These are phyloP conservation scores for Elachura formosa DNA, from an alignment of 2,113 vertebrate genomes.

Conservation along the genomic window DNA sequence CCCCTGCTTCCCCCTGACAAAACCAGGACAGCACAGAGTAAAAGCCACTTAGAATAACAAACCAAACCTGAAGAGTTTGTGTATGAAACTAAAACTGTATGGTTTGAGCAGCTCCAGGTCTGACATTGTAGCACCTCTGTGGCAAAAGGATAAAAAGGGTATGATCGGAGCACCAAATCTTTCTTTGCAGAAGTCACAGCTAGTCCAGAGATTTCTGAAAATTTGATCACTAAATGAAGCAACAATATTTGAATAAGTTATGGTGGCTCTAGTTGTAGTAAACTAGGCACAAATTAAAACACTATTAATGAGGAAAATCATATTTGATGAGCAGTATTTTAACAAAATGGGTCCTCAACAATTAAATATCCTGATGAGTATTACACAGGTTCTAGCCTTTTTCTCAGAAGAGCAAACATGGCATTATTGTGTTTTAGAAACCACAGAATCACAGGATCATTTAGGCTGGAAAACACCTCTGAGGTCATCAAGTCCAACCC, in stretches of 20 bases:
- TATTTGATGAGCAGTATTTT: neutral
- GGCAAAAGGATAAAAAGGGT: neutral
- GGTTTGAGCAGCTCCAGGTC: neutral
- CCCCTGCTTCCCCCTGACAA: neutral
- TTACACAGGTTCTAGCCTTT: neutral
- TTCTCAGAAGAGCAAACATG: neutral
- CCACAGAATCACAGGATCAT: neutral
- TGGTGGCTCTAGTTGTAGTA: neutral
- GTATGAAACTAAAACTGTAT: neutral
- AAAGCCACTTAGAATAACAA: neutral
- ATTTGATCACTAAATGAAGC: neutral
- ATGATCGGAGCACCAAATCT: neutral
- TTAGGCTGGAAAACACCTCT: neutral
- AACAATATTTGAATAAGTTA: neutral
- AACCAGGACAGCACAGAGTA: neutral
- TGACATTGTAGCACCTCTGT: neutral
- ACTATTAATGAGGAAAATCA: neutral
- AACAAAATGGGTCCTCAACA: neutral
- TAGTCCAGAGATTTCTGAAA: neutral
- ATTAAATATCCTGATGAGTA: neutral
- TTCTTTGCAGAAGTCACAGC: neutral
- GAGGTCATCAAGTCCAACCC: neutral
- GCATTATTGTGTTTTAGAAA: neutral
- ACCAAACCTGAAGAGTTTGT: neutral
- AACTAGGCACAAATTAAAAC: neutral